Evolutionary conservation across 2,797 vertebrate genomes (phyloP).

Genomic region (Sus cebifrons): DNA sequence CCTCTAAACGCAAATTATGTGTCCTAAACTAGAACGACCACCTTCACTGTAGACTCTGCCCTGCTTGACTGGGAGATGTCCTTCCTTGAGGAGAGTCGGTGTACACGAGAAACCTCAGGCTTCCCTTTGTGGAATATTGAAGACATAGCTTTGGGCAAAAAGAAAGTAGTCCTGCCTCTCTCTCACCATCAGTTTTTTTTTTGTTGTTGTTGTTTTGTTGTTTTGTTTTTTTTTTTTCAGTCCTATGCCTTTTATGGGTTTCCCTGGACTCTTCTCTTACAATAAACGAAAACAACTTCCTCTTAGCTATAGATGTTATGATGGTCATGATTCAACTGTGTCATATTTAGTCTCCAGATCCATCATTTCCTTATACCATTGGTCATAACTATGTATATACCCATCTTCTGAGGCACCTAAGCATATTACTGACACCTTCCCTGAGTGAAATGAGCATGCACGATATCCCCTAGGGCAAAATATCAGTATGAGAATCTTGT

Average conservation of each 20-base stretch:
- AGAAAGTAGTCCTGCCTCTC: background rate
- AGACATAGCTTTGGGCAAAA: background rate
- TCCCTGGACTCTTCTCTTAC: background rate
- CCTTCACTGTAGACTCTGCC: background rate
- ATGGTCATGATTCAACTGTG: background rate
- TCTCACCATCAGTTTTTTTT: background rate
- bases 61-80: background rate
- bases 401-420: background rate
- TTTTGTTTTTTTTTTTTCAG: background rate
- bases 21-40: background rate
- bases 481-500: background rate
- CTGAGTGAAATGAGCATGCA: background rate
- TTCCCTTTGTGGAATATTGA: background rate
- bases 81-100: background rate
- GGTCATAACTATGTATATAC: background rate
- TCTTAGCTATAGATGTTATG: background rate
- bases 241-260: background rate
- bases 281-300: background rate
- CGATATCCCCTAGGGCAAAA: background rate
- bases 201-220: background rate
- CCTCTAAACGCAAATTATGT: background rate
- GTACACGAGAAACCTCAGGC: background rate
- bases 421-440: background rate
- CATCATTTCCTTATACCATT: background rate
- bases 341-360: background rate